Evolutionary conservation across 2,888 invertebrate genomes (phyloP), one percentile per base, ranked within the genome.

Genomic region (Hoplodrina ambigua): DNA sequence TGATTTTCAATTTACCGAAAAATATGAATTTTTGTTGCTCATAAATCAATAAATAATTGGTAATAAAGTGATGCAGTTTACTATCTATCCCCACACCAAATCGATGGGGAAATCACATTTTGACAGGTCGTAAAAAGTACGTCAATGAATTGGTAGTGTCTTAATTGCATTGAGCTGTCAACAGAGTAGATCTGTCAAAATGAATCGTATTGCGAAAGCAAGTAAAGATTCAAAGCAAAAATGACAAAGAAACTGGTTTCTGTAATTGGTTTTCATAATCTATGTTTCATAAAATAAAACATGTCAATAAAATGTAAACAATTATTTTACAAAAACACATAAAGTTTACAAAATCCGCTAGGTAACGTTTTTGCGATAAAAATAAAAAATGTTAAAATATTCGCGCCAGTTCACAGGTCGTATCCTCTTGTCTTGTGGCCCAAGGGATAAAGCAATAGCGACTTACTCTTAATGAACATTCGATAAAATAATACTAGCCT

Each of bases 341-440:
- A 56, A 69, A 73, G 49, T 58, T 71, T 73, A 72, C 68, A 75
- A 83, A 82, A 80, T 30, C 52, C 4, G 58, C 33, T 30, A 55
- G 7, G 52, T 56, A 63, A 72, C 83, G 60, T 60, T 58, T 66
- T 20, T 44, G 64, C 20, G 62, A 64, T 73, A 61, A 63, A 69
- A 63, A 69, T 77, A 75, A 61, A 63, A 69, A 63, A 69, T 77
- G 77, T 81, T 80, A 80, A 80, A 83, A 78, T 75, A 83, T 72
- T 65, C 50, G 66, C 56, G 79, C 69, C 46, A 64, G 72, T 81
- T 82, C 74, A 70, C 81, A 82, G 81, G 80, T 86, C 79, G 72
- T 72, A 80, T 81, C 76, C 83, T 85, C 74, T 71, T 77, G 53
- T 37, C 44, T 17, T 41, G 44, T 69, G 68, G 69, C 17, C 15